Conservation (phyloP, 2,797 vertebrate genomes). For the Tadarida brasiliensis region DNA sequence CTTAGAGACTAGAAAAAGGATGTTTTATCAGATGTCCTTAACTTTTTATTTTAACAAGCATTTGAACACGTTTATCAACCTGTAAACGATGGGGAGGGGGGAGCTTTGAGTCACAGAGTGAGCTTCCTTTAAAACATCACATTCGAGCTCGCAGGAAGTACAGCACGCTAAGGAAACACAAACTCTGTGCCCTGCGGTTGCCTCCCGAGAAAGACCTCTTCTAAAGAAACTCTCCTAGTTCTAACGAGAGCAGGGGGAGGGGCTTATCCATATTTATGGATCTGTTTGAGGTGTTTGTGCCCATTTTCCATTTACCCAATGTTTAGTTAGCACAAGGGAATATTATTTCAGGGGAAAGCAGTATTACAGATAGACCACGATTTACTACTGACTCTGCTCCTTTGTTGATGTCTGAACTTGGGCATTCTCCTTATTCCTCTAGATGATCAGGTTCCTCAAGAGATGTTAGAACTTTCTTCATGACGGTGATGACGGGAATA, state of each 20-base stretch:
- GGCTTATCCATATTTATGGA: background rate
- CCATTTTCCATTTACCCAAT: background rate
- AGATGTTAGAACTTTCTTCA: background rate
- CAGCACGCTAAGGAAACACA: background rate
- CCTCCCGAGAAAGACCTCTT: background rate
- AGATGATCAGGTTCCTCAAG: background rate
- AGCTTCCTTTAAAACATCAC: background rate
- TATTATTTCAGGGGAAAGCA: background rate
- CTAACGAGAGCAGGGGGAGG: background rate
- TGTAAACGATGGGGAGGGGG: background rate
- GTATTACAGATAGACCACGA: fast-evolving
- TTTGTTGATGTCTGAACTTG: background rate
- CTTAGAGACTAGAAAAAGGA: background rate
- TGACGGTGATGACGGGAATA: background rate
- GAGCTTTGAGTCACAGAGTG: background rate
- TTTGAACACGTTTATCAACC: background rate
- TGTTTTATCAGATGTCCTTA: background rate
- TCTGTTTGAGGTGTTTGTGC: background rate
- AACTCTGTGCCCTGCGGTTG: background rate
- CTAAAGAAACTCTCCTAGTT: background rate
- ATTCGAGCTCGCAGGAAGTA: background rate
- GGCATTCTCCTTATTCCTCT: background rate
- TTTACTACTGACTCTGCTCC: background rate
- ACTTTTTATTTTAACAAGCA: background rate
- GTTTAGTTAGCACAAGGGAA: background rate